Evolutionary conservation across 2,888 invertebrate genomes (phyloP).

Genomic region (Craniophora ligustri): DNA sequence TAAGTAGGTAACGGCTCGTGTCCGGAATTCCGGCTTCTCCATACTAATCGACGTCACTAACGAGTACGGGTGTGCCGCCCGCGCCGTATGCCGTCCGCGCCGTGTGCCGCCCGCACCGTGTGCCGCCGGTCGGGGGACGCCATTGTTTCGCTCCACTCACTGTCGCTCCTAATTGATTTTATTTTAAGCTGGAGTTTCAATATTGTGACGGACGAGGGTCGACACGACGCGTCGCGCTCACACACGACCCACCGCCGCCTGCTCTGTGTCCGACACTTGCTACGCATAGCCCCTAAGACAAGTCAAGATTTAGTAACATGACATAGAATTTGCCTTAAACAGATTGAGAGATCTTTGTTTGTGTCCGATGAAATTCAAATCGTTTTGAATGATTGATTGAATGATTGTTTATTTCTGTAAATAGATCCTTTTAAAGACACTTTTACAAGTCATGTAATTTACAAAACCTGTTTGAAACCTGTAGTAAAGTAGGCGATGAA

Average conservation of each 20-base stretch:
- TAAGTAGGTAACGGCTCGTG: background rate
- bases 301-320: conserved; percentile 1
- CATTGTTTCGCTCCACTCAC: background rate
- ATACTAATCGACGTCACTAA: too few relatives aligned
- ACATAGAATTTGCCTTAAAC: background rate
- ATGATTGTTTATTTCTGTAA: too few relatives aligned
- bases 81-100: too few relatives aligned
- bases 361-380: background rate
- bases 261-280: background rate
- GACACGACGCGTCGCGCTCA: background rate
- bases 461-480: too few relatives aligned
- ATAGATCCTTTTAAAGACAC: too few relatives aligned
- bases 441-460: too few relatives aligned
- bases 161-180: conserved; percentile 39
- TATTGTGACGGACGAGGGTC: conserved; percentile 34
- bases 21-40: too few relatives aligned
- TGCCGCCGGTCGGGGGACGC: background rate
- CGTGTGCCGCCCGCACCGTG: background rate
- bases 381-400: too few relatives aligned
- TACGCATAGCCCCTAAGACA: background rate
- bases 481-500: background rate
- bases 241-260: conserved; percentile 15
- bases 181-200: conserved; percentile 36
- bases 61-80: too few relatives aligned
- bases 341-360: too few relatives aligned